Base-by-base conservation (phyloP, 2,888 invertebrate genomes). In the Cataglyphis altisquamis region DNA sequence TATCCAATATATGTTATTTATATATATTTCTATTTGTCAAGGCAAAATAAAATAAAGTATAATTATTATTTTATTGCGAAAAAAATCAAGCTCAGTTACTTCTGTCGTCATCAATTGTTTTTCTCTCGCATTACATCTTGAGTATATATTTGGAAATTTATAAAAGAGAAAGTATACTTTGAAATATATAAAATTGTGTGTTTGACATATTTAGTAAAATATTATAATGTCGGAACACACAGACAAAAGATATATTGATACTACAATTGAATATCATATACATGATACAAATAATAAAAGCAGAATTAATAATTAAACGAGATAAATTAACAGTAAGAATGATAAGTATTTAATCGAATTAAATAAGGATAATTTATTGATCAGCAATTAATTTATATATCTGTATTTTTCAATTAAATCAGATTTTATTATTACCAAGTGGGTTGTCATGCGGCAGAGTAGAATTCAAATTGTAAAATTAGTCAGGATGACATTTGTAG, bases 261-360 rank as follows among this genome's bases (percentile, higher is more conserved):
- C 18, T 48, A 52, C n/a, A 52, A 52, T 52, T 52, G n/a, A 6
- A 52, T 52, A 8, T 48, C 18, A 48, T 5, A 48, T 52, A 52
- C 48, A 6, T 48, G 18, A 48, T 41, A 10, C 18, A 18, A 48
- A 48, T 48, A 48, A 8, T 18, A n/a, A 48, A 48, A 48, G n/a
- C 48, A 52, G 52, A 52, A 52, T 52, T 52, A 52, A 52, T 52
- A 52, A 52, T 52, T 52, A 52, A 52, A 52, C n/a, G 9, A 52
- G 52, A n/a, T 52, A 3, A 52, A 52, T n/a, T 8, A 52, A 52
- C 9, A 48, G 2, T 52, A 52, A 52, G 18, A n/a, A n/a, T 52
- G 52, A 52, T n/a, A 52, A 52, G n/a, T n/a, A 52, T 52, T n/a
- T 52, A n/a, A n/a, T 52, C 2, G 8, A 52, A 52, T 52, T 52